Percentiles rank a stretch among this genome's conserved stretches.
phyloP scores from a whole-genome alignment of 2,113 vertebrate genomes.

The Diadophis punctatus region DNA sequence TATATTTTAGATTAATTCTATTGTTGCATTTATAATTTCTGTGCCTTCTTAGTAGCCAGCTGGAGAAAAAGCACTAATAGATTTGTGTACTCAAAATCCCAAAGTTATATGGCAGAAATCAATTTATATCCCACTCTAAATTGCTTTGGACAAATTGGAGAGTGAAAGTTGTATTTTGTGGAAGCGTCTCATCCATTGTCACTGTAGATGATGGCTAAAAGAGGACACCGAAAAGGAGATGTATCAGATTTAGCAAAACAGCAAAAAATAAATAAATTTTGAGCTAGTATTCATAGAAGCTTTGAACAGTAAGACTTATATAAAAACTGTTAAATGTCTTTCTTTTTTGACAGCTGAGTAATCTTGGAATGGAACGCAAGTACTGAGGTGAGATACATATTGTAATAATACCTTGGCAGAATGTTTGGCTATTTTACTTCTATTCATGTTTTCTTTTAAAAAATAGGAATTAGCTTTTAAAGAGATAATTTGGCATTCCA shows the following conservation, averaged over 20 bases:
- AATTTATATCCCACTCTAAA: not conserved
- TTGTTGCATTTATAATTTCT: not conserved
- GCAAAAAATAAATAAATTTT: slow-evolving; percentile 3
- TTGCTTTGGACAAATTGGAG: not conserved
- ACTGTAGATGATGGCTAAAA: not conserved
- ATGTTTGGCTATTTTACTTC: slow-evolving; percentile 29
- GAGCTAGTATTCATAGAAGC: slow-evolving; percentile 17
- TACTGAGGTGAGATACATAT: slow-evolving; percentile 21
- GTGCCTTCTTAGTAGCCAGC: not conserved
- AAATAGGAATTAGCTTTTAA: slow-evolving; percentile 50
- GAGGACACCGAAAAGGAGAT: slow-evolving; percentile 16
- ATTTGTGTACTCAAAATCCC: not conserved
- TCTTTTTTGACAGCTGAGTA: slow-evolving; percentile 55
- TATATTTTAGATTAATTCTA: not conserved
- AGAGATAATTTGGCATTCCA: slow-evolving; percentile 43
- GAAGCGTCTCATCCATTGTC: not conserved
- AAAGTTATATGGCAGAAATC: not conserved
- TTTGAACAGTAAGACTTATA: slow-evolving; percentile 3
- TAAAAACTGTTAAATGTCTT: slow-evolving; percentile 7
- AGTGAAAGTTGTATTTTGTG: not conserved
- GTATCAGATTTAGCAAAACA: not conserved
- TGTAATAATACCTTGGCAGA: slow-evolving; percentile 53
- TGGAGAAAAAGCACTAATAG: not conserved
- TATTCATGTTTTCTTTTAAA: slow-evolving; percentile 20
- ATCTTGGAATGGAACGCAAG: slow-evolving; percentile 54